Percentiles rank a stretch among this genome's conserved stretches.
phyloP scores from a whole-genome alignment of 2,888 invertebrate genomes.

The Balanococcus diminutus region DNA sequence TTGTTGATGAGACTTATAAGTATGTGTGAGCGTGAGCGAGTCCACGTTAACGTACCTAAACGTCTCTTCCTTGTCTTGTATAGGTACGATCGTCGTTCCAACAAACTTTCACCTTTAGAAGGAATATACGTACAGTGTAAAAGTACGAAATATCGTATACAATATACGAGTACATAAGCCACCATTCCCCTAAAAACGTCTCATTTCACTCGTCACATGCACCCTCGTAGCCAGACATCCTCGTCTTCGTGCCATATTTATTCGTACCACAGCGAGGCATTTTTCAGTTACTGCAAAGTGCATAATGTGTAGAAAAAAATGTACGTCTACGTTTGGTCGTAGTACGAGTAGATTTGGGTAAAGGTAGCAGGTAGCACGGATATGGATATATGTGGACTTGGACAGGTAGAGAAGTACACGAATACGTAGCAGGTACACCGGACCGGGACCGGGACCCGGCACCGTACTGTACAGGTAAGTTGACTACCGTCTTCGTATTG shows the following conservation, averaged over 20 bases:
- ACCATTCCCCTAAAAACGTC: too few species aligned
- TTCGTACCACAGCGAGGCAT: neutral
- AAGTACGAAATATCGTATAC: too few species aligned
- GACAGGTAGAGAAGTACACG: neutral
- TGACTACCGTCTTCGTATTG: slow-evolving; percentile 34
- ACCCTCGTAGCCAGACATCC: neutral
- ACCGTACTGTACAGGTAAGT: neutral
- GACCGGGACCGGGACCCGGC: neutral
- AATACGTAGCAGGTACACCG: neutral
- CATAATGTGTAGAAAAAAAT: neutral
- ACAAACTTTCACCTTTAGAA: slow-evolving; percentile 1
- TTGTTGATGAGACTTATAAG: neutral
- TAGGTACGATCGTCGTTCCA: neutral
- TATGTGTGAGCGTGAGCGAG: neutral
- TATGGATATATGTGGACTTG: neutral
- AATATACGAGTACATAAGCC: too few species aligned
- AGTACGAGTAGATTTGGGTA: too few species aligned
- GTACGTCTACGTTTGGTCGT: too few species aligned
- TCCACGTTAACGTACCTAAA: neutral
- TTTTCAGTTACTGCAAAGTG: neutral
- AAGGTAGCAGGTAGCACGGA: too few species aligned
- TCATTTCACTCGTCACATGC: neutral
- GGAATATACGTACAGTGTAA: neutral
- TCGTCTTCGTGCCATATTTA: neutral
- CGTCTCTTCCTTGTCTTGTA: neutral